phyloP scores from a whole-genome alignment of 35 echinoderm and acorn worm genomes.

The Ophioderma brevispina region DNA sequence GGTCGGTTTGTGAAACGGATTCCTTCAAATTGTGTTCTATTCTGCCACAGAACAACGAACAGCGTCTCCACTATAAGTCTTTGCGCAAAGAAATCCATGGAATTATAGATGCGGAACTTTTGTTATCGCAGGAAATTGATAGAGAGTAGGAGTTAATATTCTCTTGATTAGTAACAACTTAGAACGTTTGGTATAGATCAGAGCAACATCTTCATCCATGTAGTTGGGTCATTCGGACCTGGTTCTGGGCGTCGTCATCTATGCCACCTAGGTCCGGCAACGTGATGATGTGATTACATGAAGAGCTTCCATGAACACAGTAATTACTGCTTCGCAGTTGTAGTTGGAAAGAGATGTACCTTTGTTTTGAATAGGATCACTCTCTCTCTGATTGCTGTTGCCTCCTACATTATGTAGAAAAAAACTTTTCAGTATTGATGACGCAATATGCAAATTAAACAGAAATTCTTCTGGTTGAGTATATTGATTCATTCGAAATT shows the following conservation, averaged over 20 bases:
- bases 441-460: too few species aligned
- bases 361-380: not conserved
- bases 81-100: constrained; percentile 7
- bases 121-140: constrained; percentile 46
- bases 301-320: constrained; percentile 31
- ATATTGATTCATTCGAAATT: too few species aligned
- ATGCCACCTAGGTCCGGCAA: constrained; percentile 34
- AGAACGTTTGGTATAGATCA: not conserved
- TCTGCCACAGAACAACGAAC: not conserved
- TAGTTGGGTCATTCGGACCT: not conserved
- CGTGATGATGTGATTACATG: constrained; percentile 53
- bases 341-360: not conserved
- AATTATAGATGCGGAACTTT: constrained; percentile 39
- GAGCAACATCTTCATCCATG: not conserved
- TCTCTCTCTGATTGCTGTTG: constrained; percentile 27
- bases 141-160: constrained; percentile 29
- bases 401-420: constrained; percentile 29
- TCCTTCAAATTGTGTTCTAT: not conserved
- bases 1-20: constrained; percentile 8
- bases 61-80: constrained; percentile 28
- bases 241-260: not conserved
- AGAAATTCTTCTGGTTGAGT: too few species aligned
- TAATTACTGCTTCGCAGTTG: constrained; percentile 31
- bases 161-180: not conserved
- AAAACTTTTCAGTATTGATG: too few species aligned